Evolutionary conservation across 2,797 vertebrate species (phyloP).

Genomic region (Apogon talboti): DNA sequence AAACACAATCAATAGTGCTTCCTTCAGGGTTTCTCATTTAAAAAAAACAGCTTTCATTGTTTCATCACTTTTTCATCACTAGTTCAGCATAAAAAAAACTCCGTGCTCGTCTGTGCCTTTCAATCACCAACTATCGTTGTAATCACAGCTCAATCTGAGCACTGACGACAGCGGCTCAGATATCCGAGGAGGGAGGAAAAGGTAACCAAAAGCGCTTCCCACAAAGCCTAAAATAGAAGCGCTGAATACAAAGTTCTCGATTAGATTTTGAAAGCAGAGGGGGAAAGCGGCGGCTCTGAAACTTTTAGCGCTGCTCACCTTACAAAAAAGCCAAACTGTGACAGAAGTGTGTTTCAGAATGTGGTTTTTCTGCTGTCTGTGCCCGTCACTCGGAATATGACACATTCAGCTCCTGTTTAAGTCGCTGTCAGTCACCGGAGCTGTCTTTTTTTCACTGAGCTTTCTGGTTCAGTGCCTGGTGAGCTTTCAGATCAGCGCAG

Average conservation of each 20-base stretch:
- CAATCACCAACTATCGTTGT: slow-evolving; percentile 16
- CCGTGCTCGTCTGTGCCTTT: slow-evolving; percentile 3
- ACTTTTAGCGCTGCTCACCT: slow-evolving; percentile 15
- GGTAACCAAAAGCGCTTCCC: slow-evolving; percentile 20
- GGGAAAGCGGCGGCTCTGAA: slow-evolving; percentile 14
- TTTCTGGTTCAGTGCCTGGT: slow-evolving; percentile 23
- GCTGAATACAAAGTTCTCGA: slow-evolving; percentile 28
- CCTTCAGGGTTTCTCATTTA: slow-evolving; percentile 30
- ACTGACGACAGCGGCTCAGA: slow-evolving; percentile 1
- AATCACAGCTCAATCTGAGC: slow-evolving; percentile 43
- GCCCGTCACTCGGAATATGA: slow-evolving; percentile 19
- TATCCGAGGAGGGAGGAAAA: slow-evolving; percentile 2
- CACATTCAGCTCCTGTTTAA: slow-evolving; percentile 28
- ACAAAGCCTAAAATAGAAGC: slow-evolving; percentile 38
- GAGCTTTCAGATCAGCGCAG: slow-evolving; percentile 20
- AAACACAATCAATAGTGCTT: slow-evolving; percentile 16
- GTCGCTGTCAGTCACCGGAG: slow-evolving; percentile 23
- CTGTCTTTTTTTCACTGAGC: slow-evolving; percentile 4
- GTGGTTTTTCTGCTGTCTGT: neutral
- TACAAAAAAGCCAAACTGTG: slow-evolving; percentile 11
- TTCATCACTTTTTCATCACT: slow-evolving; percentile 49
- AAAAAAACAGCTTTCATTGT: slow-evolving; percentile 26
- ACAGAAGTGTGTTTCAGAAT: slow-evolving; percentile 27
- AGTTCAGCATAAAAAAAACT: slow-evolving; percentile 22
- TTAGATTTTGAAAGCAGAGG: slow-evolving; percentile 20